Base-by-base conservation (phyloP, 1,140 invertebrate genomes). In the Augochlora pura region DNA sequence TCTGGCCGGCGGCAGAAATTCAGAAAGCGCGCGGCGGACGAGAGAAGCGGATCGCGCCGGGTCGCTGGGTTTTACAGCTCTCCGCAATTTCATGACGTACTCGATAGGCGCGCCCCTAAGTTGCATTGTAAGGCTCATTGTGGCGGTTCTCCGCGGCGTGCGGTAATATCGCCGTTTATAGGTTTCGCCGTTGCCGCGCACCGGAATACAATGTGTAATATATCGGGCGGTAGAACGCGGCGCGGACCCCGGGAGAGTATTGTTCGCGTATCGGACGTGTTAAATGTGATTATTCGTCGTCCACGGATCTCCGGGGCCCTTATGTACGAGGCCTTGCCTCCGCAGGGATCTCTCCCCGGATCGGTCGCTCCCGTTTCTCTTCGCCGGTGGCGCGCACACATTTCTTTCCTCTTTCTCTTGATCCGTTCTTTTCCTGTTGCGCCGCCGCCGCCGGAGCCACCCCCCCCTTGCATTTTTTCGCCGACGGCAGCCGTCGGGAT, bases 271-370 rank as follows among this genome's bases (percentile, higher is more conserved):
- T 71, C 68, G 62, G 63, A 82, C 73, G 77, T 87, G 84, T 80
- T 88, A 87, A 89, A 88, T 86, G 88, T 82, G 87, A 91, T 91
- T 89, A 90, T 89, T 85, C 84, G 80, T 80, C 68, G 78, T 75
- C 75, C 83, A 70, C 76, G 77, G 84, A 84, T 80, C 72, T 57
- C 54, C 12, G 64, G 64, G 27, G 0, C 46, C 68, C 62, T 71
- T 32, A 60, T 57, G 54, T 60, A 62, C 79, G 64, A 27, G 49
- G 79, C 83, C 68, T 76, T 59, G 46, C 2, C n/a, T 42, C 74
- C 60, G 6, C 67, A n/a, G 16, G 42, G 27, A 60, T 66, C 54
- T 14, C 25, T n/a, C 38, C 38, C 49, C 4, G 16, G 49, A 21
- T 21, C 12, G 49, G 16, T 16, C 21, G 49, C 18, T 66, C 27